A percentile compares a stretch with the other conserved stretches of the same genome.
phyloP scores from a whole-genome alignment of 2,113 vertebrate genomes.

The Fregata magnificens region DNA sequence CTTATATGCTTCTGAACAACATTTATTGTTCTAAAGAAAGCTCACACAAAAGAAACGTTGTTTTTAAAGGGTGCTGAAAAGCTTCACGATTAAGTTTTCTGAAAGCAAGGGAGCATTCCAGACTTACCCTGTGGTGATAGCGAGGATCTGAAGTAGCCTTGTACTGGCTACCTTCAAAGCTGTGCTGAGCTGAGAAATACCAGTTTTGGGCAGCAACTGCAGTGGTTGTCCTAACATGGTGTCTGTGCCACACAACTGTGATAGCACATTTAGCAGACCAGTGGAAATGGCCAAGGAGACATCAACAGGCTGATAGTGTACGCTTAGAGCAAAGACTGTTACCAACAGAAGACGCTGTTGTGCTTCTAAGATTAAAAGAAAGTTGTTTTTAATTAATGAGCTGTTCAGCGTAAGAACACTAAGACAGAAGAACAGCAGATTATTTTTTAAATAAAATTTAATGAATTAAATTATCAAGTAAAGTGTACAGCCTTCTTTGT shows the following conservation, averaged over 20 bases:
- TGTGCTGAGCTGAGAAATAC: slow-evolving; percentile 93
- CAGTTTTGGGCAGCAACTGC: slow-evolving; percentile 90
- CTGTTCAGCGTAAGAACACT: neutral
- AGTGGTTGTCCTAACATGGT: slow-evolving; percentile 93
- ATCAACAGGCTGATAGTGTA: slow-evolving; percentile 95
- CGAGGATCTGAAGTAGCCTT: slow-evolving; percentile 92
- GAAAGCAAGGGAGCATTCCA: neutral
- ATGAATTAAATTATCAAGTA: neutral
- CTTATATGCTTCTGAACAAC: neutral
- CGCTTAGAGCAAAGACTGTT: slow-evolving; percentile 94
- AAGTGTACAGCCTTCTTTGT: neutral
- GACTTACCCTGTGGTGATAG: slow-evolving; percentile 95
- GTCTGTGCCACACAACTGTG: slow-evolving; percentile 94
- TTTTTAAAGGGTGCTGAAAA: neutral
- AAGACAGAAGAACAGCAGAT: neutral
- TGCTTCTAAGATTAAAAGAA: slow-evolving; percentile 79
- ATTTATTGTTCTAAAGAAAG: neutral
- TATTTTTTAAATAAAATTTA: neutral
- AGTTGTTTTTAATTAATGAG: neutral
- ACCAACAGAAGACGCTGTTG: slow-evolving; percentile 96
- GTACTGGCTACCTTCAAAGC: slow-evolving; percentile 97
- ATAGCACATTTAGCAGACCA: slow-evolving; percentile 91
- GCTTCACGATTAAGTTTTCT: neutral
- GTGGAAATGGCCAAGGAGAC: slow-evolving; percentile 96
- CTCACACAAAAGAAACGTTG: neutral